Conservation (phyloP, 2,888 invertebrate species). For the Archips crataeganus region DNA sequence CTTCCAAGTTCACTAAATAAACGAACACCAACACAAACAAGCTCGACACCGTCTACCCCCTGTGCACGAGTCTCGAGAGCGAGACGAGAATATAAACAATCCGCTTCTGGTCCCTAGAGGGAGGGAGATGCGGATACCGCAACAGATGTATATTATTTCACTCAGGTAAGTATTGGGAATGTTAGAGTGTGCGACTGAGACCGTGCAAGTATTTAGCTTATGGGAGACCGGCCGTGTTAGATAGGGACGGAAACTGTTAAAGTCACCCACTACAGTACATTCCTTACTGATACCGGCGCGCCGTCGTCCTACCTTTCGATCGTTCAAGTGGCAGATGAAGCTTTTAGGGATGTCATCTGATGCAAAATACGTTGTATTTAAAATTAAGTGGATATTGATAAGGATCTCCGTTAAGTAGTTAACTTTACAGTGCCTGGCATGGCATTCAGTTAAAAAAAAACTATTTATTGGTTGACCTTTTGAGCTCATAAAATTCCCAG, state of each 20-base stretch:
- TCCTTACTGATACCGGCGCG: conserved; percentile 85
- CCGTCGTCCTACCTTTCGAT: conserved; percentile 84
- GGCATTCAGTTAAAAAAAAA: no score
- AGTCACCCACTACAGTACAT: conserved; percentile 84
- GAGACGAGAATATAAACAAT: conserved; percentile 83
- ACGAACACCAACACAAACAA: conserved; percentile 84
- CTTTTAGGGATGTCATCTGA: conserved; percentile 81
- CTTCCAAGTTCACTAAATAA: conserved; percentile 86
- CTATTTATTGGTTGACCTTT: not conserved
- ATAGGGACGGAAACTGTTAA: conserved; percentile 81
- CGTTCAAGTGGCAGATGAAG: conserved; percentile 86
- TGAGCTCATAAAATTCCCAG: no score
- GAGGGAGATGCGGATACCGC: conserved; percentile 72
- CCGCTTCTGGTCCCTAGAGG: conserved; percentile 62
- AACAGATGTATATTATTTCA: conserved; percentile 86
- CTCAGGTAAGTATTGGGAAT: conserved; percentile 85
- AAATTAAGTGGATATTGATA: conserved; percentile 7
- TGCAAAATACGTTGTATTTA: conserved; percentile 43
- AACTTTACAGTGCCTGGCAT: not conserved
- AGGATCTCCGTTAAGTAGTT: not conserved
- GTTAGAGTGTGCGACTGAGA: conserved; percentile 81
- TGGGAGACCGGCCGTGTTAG: conserved; percentile 77
- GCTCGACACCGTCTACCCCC: conserved; percentile 82
- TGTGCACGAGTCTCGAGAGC: conserved; percentile 78
- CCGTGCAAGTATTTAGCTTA: conserved; percentile 78